phyloP scores from a whole-genome alignment of 2,888 invertebrate genomes.

The Noctuana brunneofusca region DNA sequence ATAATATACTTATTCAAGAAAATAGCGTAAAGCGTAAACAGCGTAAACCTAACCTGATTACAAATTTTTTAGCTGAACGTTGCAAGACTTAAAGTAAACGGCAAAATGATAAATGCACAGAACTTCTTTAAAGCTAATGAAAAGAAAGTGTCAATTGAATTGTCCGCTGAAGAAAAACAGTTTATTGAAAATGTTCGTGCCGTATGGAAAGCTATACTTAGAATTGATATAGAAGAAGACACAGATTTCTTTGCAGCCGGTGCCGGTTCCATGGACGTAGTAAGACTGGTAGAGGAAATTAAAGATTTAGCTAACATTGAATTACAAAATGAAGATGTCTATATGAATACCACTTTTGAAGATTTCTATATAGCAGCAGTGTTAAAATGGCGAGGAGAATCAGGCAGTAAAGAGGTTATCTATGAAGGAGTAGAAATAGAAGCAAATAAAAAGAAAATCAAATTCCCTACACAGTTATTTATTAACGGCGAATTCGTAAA shows the following conservation, averaged over 20 bases:
- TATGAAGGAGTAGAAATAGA: slow-evolving; percentile 90
- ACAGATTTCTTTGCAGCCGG: slow-evolving; percentile 97
- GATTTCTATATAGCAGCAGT: slow-evolving; percentile 90
- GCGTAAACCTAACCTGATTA: not conserved
- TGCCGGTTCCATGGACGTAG: slow-evolving; percentile 99
- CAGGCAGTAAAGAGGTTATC: slow-evolving; percentile 79
- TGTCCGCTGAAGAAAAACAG: slow-evolving; percentile 88
- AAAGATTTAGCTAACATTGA: slow-evolving; percentile 90
- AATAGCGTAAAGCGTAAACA: too few species aligned
- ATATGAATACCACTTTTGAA: slow-evolving; percentile 94
- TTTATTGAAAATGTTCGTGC: slow-evolving; percentile 85
- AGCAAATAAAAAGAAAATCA: slow-evolving; percentile 92
- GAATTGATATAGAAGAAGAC: slow-evolving; percentile 87
- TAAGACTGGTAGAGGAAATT: slow-evolving; percentile 95
- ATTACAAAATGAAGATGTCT: slow-evolving; percentile 94
- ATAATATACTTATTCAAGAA: too few species aligned
- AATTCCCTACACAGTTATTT: slow-evolving; percentile 95
- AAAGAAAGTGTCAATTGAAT: slow-evolving; percentile 82
- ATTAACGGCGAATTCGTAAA: slow-evolving; percentile 95
- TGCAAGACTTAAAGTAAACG: slow-evolving; percentile 88
- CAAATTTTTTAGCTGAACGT: slow-evolving; percentile 88
- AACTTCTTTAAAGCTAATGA: slow-evolving; percentile 88
- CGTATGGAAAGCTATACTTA: slow-evolving; percentile 94
- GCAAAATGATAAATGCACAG: slow-evolving; percentile 91
- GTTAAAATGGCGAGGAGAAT: slow-evolving; percentile 84